Percentiles rank a stretch among this genome's conserved stretches.
These are phyloP conservation scores for Apotomis betuletana DNA, from an alignment of 2,888 invertebrate species.

Conservation along the genomic window DNA sequence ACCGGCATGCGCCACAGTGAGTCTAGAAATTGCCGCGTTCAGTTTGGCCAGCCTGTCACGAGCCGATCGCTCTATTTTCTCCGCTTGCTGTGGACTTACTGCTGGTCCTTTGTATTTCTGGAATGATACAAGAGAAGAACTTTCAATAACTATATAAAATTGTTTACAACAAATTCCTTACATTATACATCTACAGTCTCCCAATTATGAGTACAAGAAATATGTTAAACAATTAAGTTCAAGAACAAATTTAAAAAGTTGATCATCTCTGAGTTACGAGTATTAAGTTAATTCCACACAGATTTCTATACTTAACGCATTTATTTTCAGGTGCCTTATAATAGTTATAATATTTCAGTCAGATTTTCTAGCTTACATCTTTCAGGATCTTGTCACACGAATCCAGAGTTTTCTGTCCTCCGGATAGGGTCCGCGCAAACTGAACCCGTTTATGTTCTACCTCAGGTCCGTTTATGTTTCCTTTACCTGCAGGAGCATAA, in stretches of 20 bases:
- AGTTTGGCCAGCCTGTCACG: conserved; percentile 53
- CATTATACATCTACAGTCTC: too few species aligned
- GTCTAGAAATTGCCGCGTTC: conserved; percentile 65
- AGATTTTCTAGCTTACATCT: conserved; percentile 44
- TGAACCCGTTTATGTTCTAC: conserved; percentile 50
- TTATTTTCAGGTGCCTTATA: not conserved
- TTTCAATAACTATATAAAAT: too few species aligned
- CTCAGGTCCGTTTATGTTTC: not conserved
- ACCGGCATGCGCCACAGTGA: conserved; percentile 69
- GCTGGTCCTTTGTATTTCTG: conserved; percentile 18
- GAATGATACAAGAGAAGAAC: not conserved
- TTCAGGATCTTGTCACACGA: conserved; percentile 51
- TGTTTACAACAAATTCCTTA: too few species aligned
- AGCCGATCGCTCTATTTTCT: not conserved
- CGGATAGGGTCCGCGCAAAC: conserved; percentile 53
- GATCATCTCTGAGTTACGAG: too few species aligned
- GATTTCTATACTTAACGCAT: too few species aligned
- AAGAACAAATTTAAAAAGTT: too few species aligned
- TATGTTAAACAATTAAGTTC: too few species aligned
- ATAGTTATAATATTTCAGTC: not conserved
- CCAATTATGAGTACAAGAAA: too few species aligned
- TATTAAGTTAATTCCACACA: too few species aligned
- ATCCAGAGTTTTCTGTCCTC: conserved; percentile 49
- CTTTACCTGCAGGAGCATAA: not conserved
- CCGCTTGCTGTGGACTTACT: not conserved